phyloP scores from a whole-genome alignment of 1,140 invertebrate species.

The Drosophila sp. region DNA sequence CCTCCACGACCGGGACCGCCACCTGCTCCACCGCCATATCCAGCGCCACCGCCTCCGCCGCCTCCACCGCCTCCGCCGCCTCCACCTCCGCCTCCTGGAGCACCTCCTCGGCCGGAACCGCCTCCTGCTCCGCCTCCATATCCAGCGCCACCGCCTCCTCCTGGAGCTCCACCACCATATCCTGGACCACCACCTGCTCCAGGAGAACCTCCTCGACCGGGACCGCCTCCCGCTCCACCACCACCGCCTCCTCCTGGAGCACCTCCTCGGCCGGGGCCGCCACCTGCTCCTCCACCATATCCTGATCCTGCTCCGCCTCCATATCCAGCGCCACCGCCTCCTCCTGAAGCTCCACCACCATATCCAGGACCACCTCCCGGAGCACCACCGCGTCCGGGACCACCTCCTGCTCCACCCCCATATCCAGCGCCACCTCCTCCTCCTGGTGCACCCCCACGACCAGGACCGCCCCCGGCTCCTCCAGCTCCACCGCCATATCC shows the following conservation, averaged over 20 bases:
- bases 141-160: constrained; percentile 68
- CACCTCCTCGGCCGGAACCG: constrained; percentile 74
- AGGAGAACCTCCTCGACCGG: constrained; percentile 49
- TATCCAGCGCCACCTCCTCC: constrained; percentile 79
- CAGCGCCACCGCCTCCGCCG: constrained; percentile 72
- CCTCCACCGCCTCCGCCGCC: constrained; percentile 58
- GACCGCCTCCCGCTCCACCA: constrained; percentile 59
- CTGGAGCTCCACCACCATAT: constrained; percentile 33
- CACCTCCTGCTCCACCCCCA: constrained; percentile 77
- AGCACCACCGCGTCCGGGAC: constrained; percentile 77
- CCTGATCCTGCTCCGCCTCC: constrained; percentile 55
- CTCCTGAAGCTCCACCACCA: constrained; percentile 70
- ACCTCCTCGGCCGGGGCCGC: constrained; percentile 73
- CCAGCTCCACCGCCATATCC: constrained; percentile 17
- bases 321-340: constrained; percentile 72
- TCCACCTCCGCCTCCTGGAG: constrained; percentile 82
- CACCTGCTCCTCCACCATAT: constrained; percentile 69
- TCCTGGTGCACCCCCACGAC: constrained; percentile 46
- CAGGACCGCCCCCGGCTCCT: constrained; percentile 47
- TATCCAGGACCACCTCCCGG: constrained; percentile 75
- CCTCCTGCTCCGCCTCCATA: constrained; percentile 72
- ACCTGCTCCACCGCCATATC: constrained; percentile 49
- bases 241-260: constrained; percentile 29
- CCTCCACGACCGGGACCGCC: constrained; percentile 46
- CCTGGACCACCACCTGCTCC: constrained; percentile 64